Base-by-base conservation (phyloP, 2,113 vertebrate genomes). In the Austrofundulus limnaeus region DNA sequence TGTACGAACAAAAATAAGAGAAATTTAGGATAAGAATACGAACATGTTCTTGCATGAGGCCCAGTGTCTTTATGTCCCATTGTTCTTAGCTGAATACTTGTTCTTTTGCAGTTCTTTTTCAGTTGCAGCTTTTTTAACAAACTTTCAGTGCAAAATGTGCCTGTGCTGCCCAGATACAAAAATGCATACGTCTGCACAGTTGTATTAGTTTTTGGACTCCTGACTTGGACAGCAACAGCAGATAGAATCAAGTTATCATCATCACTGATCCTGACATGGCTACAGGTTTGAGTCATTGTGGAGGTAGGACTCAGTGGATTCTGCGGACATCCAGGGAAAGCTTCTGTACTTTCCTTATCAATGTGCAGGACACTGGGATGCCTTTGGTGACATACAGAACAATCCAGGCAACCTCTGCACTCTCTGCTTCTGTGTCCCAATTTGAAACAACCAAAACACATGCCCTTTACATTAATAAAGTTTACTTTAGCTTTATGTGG, bases 11-110 rank as follows among this genome's bases (percentile, higher is more conserved):
- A n/a, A n/a, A n/a, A n/a, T n/a, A n/a, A n/a, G n/a, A n/a, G n/a
- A n/a, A n/a, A n/a, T n/a, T n/a, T n/a, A n/a, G n/a, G n/a, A n/a
- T n/a, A n/a, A n/a, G n/a, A n/a, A n/a, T n/a, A n/a, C n/a, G n/a
- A n/a, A n/a, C n/a, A n/a, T n/a, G n/a, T n/a, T n/a, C n/a, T n/a
- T n/a, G n/a, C n/a, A n/a, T n/a, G n/a, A n/a, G n/a, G n/a, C n/a
- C n/a, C 61, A 8, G 52, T n/a, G 6, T 63, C 42, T 38, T 63
- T 38, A 21, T 52, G 60, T 0, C 47, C 60, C 60, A 62, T 41
- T 21, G 47, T 41, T 13, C 15, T 1, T 1, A 25, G 9, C 1
- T 49, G 59, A 21, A 61, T 49, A 4, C 10, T 19, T 4, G 19
- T 28, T 15, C 38, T 61, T 23, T 21, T 25, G 1, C 59, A n/a